These are phyloP conservation scores for Peucedramus taeniatus DNA, from an alignment of 2,113 vertebrate species.

Conservation along the genomic window DNA sequence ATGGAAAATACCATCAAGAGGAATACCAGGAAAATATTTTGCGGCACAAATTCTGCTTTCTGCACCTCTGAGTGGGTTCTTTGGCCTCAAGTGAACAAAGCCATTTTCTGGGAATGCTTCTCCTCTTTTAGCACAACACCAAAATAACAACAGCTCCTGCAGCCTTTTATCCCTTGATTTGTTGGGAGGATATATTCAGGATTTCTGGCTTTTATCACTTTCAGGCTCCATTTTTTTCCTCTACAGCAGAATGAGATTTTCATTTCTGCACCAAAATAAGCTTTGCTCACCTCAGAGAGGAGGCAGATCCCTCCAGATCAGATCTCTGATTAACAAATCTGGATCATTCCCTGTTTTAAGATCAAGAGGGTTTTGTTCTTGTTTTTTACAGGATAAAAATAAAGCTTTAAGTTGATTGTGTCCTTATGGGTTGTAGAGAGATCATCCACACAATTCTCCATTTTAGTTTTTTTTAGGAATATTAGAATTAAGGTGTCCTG, in stretches of 20 bases:
- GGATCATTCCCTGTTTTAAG: neutral
- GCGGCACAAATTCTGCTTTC: neutral
- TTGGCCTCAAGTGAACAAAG: neutral
- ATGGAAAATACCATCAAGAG: neutral
- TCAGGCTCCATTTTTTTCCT: neutral
- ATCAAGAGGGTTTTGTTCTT: neutral
- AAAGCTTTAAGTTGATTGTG: neutral
- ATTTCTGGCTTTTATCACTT: neutral
- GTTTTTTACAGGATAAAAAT: neutral
- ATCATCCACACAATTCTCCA: accelerated
- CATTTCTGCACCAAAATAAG: neutral
- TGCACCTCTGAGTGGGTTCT: neutral
- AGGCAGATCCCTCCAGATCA: neutral
- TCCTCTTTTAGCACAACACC: neutral
- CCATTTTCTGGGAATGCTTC: neutral
- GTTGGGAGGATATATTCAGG: neutral
- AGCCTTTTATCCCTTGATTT: neutral
- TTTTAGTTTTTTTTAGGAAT: neutral
- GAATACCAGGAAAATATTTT: neutral
- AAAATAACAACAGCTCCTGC: neutral
- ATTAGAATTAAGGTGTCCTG: neutral
- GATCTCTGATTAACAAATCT: neutral
- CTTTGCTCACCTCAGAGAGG: neutral
- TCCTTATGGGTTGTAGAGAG: neutral
- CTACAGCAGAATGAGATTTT: neutral